Base-by-base conservation (phyloP, 1,140 invertebrate species). In the Vollenhovia emeryi region DNA sequence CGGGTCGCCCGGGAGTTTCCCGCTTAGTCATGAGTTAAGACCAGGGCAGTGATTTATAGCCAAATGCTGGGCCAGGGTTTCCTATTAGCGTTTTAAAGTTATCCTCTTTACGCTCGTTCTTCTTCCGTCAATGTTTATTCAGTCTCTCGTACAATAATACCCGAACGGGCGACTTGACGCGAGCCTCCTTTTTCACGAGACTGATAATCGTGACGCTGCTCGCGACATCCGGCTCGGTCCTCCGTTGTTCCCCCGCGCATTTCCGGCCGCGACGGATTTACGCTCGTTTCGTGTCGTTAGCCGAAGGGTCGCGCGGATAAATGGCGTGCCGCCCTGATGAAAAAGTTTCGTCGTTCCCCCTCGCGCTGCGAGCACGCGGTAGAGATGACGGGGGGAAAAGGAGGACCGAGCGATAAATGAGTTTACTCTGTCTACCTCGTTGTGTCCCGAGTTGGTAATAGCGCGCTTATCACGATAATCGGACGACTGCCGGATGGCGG, bases 261-360 rank as follows among this genome's bases (percentile, higher is more conserved):
- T 73, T 85, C 78, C 86, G 78, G 83, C 52, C 76, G 68, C 84
- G 87, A 88, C 75, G 87, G 88, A 91, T 91, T 91, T 91, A 91
- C 27, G 73, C 62, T 87, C 87, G 80, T 90, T 91, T 84, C 84
- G 87, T 84, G 85, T 87, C 88, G 86, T 85, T 91, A 75, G 85
- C 52, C 76, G 60, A 83, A 68, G 84, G 79, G 68, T 59, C 62
- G 62, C 45, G 71, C 57, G 69, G 36, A 84, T 86, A 85, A 87
- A 87, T 86, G 69, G 84, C 66, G 78, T 60, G 36, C 48, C 48
- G 48, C n/a, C 36, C 85, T 82, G 82, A 89, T 87, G 84, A 87
- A 88, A 91, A 90, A 91, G 75, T 89, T 91, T 87, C 86, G 68
- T 27, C 48, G 45, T 66, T 48, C 11, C 60, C 60, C 40, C 30